Base-by-base conservation (phyloP, 2,797 vertebrate species). In the Saxicola maurus region DNA sequence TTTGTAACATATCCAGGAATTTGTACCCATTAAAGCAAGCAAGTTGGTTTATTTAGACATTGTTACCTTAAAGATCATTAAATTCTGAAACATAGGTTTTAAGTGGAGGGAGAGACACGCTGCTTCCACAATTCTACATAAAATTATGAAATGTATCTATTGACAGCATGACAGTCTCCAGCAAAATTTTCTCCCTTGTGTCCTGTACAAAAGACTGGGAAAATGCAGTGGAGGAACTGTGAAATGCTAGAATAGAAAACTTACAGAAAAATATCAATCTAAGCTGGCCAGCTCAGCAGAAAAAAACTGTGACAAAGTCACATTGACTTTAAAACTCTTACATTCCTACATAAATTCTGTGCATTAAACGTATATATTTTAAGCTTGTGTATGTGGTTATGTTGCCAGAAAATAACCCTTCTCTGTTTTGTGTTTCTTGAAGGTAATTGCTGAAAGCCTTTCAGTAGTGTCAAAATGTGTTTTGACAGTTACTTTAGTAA, bases 361-460 rank as follows among this genome's bases (percentile, higher is more conserved):
- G 17, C 30, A 5, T 68, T 73, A 52, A 65, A 21, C 2, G 8
- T 7, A n/a, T 6, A 3, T 45, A 15, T 59, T 79, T 49, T 87
- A 61, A 79, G 20, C n/a, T 68, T 45, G 2, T 74, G 3, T 30
- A 7, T 0, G 2, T 69, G 37, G 65, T 79, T 68, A 77, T 20
- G 5, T 18, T 81, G 38, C 4, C 66, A 84, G 14, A 37, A 82
- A 87, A 92, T 65, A 72, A 93, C 28, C 6, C 5, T 24, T 27
- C 12, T 79, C 5, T 64, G 1, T 94, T 69, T 76, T 87, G 8
- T 68, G 11, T 62, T 90, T 60, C 84, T 82, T 95, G n/a, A 85
- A 98, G 98, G 98, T 98, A 67, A 95, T 98, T 31, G 97, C 98
- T 25, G 99, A 99, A 97, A 99, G 99, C 93, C 94, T 99, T 80